Evolutionary conservation across 1,140 invertebrate genomes (phyloP), one percentile per base, ranked within the genome.

Genomic region (Microplitis mediator): DNA sequence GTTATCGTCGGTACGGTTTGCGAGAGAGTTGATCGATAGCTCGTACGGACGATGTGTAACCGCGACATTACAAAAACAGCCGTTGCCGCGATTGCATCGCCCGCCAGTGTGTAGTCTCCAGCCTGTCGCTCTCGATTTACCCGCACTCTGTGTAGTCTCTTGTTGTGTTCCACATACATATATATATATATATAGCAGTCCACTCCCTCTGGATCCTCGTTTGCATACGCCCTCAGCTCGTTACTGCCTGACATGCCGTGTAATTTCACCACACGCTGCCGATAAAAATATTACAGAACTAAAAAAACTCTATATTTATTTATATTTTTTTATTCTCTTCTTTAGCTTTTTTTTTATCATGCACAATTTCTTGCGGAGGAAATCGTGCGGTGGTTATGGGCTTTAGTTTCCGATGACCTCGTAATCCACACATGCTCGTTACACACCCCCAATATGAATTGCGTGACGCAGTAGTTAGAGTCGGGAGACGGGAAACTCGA

Each of bases 361-460:
- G 23, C 23, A 23, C 23, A 23, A 23, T 23, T 23, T 23, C 23
- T 23, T 2, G 23, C 23, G 23, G 23, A 23, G 23, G 23, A 23
- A 23, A 23, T 23, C 23, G 23, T 23, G 23, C 23, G 23, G 23
- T 23, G 23, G 23, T 23, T 23, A 23, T 23, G 23, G 23, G 62
- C 14, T 64, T 68, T 68, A 51, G 66, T 45, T 35, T 61, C 35
- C 61, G 58, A 64, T 51, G 66, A 71, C 73, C 68, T 68, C 69
- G 72, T 64, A 73, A 73, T 58, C 71, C 51, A 61, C 73, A 66
- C 71, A 73, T 68, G 69, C 65, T 74, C 72, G 61, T 74, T 75
- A 76, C 60, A 45, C 39, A 74, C 35, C 66, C 72, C 70, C 58
- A 72, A 74, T 66, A 74, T 69, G 72, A 39, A 64, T 72, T 71